phyloP scores from a whole-genome alignment of 2,888 invertebrate species.

The Ectemnius lituratus region DNA sequence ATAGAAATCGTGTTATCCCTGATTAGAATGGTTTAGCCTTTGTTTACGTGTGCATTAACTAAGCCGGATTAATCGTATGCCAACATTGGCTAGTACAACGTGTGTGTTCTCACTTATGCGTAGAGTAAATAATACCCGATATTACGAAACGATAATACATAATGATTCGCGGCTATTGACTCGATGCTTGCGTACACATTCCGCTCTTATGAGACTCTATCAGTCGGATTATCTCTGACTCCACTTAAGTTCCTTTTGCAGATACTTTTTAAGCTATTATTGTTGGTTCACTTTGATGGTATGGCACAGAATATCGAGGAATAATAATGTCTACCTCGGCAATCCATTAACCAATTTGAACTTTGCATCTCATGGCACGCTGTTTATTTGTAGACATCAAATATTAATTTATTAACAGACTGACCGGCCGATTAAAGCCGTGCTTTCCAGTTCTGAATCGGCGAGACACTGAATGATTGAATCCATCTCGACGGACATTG shows the following conservation, averaged over 20 bases:
- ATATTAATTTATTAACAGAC: constrained; percentile 55
- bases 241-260: no score
- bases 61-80: constrained; percentile 48
- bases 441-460: constrained; percentile 41
- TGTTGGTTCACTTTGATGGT: no score
- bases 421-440: constrained; percentile 52
- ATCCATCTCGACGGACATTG: constrained; percentile 52
- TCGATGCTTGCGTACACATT: constrained; percentile 59
- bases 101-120: neutral
- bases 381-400: constrained; percentile 30
- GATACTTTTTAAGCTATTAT: no score
- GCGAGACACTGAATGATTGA: constrained; percentile 48
- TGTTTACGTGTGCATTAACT: constrained; percentile 59
- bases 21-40: constrained; percentile 62
- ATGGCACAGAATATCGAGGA: no score
- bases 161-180: constrained; percentile 63
- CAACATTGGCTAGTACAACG: constrained; percentile 15
- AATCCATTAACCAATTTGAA: no score
- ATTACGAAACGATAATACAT: constrained; percentile 49
- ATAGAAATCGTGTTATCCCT: constrained; percentile 51
- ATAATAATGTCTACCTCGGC: no score
- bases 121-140: neutral
- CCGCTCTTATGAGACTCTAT: constrained; percentile 63
- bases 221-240: constrained; percentile 15
- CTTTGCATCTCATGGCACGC: no score